phyloP scores from a whole-genome alignment of 2,113 vertebrate species.

The Grus americana region DNA sequence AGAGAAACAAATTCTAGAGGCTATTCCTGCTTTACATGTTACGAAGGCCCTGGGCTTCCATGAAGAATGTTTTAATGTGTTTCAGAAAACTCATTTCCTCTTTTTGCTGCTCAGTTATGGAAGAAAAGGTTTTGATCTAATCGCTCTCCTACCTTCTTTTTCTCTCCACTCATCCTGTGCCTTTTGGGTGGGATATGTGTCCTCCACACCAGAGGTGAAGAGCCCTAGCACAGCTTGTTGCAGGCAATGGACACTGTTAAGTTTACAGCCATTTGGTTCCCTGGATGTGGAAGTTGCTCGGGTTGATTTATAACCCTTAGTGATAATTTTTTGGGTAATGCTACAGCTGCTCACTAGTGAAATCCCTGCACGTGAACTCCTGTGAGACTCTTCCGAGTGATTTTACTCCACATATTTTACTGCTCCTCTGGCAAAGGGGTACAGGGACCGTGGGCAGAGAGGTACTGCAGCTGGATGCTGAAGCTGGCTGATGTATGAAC shows the following conservation, averaged over 20 bases:
- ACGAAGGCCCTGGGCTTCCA: background rate
- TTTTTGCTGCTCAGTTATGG: background rate
- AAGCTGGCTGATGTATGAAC: background rate
- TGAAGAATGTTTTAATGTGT: background rate
- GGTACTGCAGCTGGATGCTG: rapidly evolving
- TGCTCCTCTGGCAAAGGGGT: background rate
- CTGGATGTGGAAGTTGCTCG: background rate
- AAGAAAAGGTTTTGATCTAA: background rate
- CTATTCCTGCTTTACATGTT: background rate
- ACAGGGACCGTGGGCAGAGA: background rate
- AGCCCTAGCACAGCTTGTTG: background rate
- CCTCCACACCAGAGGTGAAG: background rate
- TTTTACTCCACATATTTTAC: background rate
- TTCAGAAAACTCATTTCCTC: background rate
- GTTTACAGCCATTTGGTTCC: background rate
- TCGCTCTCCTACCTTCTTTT: background rate
- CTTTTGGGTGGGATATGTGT: background rate
- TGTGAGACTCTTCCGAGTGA: background rate
- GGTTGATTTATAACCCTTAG: background rate
- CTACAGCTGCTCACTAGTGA: background rate
- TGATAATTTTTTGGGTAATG: background rate
- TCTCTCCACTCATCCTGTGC: background rate
- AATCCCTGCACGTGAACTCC: background rate
- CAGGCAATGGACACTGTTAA: background rate
- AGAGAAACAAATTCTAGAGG: background rate